Evolutionary conservation across 1,140 invertebrate genomes (phyloP).

Genomic region (Subanguina moxae): DNA sequence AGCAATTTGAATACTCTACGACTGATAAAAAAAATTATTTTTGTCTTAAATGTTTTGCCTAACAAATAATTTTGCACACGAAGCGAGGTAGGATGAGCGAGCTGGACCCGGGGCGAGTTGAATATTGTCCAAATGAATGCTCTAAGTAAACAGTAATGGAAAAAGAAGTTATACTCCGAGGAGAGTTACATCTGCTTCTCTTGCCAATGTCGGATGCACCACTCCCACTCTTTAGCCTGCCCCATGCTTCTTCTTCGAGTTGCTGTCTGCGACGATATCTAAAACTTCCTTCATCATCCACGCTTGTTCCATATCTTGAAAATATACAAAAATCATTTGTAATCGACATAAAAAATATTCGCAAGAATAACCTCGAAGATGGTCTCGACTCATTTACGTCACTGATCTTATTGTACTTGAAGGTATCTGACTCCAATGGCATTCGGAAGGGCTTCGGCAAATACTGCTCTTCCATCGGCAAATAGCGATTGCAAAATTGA

Average conservation of each 20-base stretch:
- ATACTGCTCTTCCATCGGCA: slow-evolving; percentile 51
- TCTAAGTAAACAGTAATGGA: too few species aligned
- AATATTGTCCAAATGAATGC: too few species aligned
- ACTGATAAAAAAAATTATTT: too few species aligned
- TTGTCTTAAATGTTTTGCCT: too few species aligned
- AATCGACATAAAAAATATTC: neutral
- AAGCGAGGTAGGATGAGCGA: too few species aligned
- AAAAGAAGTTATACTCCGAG: too few species aligned
- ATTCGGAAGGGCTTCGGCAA: slow-evolving; percentile 51
- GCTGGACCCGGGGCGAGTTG: too few species aligned
- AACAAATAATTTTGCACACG: too few species aligned
- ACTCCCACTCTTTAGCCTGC: slow-evolving; percentile 20
- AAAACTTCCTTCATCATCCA: slow-evolving; percentile 25
- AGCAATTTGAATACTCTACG: too few species aligned
- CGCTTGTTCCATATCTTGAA: slow-evolving; percentile 26
- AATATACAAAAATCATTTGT: slow-evolving; percentile 6
- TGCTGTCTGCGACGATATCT: slow-evolving; percentile 41
- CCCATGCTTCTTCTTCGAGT: slow-evolving; percentile 44
- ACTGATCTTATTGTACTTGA: slow-evolving; percentile 19
- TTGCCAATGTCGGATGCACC: neutral
- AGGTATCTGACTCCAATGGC: slow-evolving; percentile 49
- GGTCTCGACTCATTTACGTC: slow-evolving; percentile 15
- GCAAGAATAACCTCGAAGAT: slow-evolving; percentile 18
- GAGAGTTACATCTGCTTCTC: slow-evolving; percentile 10
- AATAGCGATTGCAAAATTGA: slow-evolving; percentile 55